Conservation (phyloP, 35 echinoderm and acorn worm genomes). For the Amphiura filiformis region DNA sequence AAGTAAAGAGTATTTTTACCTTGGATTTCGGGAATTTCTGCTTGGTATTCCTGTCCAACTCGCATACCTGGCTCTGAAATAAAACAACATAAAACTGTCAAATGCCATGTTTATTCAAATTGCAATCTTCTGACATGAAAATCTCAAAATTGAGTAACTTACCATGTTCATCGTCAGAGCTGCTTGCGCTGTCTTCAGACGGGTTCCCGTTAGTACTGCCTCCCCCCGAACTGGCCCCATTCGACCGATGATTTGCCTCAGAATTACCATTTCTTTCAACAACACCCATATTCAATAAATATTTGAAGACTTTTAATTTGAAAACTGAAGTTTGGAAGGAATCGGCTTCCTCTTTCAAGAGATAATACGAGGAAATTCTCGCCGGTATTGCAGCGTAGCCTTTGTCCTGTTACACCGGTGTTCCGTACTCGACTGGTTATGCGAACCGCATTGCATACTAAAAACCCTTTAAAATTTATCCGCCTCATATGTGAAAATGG, state of each 20-base stretch:
- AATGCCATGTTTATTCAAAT: neutral
- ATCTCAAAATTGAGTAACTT: constrained; percentile 23
- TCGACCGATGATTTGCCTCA: constrained; percentile 82
- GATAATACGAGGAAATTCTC: neutral
- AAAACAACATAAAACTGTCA: constrained; percentile 21
- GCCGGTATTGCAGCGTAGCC: neutral
- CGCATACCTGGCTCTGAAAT: constrained; percentile 90
- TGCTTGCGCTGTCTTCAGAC: constrained; percentile 95
- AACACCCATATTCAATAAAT: constrained; percentile 74
- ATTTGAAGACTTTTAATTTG: neutral
- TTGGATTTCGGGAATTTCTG: constrained; percentile 75
- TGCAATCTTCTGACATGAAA: neutral
- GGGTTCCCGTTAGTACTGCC: constrained; percentile 84
- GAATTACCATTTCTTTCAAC: constrained; percentile 88
- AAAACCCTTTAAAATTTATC: neutral
- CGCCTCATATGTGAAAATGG: neutral
- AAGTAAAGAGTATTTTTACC: constrained; percentile 33
- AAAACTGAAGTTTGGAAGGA: neutral
- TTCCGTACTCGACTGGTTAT: neutral
- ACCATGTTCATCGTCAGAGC: constrained; percentile 97
- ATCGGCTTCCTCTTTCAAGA: neutral
- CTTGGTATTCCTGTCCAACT: constrained; percentile 96
- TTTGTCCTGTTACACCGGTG: constrained; percentile 2
- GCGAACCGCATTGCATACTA: neutral
- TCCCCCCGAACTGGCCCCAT: constrained; percentile 84